A percentile compares a stretch with the other conserved stretches of the same genome.
Conservation (phyloP, 1,140 invertebrate genomes). For the Zaprionus gabonicus region DNA sequence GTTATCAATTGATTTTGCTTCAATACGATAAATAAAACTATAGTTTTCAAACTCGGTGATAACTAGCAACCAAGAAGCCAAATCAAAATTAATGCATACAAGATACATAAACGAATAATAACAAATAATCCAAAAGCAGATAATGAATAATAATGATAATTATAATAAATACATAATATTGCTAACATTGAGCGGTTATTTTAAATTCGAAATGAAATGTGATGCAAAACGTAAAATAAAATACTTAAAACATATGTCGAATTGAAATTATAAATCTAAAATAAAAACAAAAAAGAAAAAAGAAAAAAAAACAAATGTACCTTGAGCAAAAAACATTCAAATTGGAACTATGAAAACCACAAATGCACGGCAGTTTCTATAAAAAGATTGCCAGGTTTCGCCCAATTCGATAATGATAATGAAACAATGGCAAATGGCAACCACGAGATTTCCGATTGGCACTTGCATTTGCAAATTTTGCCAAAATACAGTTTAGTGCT, state of each 20-base stretch:
- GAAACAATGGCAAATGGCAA: conserved; percentile 24
- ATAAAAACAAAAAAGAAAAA: conserved; percentile 36
- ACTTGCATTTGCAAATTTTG: conserved; percentile 75
- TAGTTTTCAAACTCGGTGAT: conserved; percentile 71
- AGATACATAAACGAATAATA: conserved; percentile 31
- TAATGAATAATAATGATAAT: conserved; percentile 56
- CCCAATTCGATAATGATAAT: conserved; percentile 51
- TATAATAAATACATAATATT: conserved; percentile 50
- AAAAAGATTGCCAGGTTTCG: conserved; percentile 67
- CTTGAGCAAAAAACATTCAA: conserved; percentile 70
- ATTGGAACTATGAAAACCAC: conserved; percentile 64
- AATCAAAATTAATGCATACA: conserved; percentile 76
- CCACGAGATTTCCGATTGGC: conserved; percentile 60
- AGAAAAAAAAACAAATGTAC: conserved; percentile 71
- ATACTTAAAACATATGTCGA: conserved; percentile 58
- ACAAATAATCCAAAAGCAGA: conserved; percentile 13
- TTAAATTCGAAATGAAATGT: conserved; percentile 75
- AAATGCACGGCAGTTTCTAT: conserved; percentile 53
- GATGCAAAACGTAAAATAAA: conserved; percentile 59
- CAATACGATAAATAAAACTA: conserved; percentile 14
- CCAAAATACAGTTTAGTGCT: conserved; percentile 76
- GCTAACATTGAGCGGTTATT: conserved; percentile 55
- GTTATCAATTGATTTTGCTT: conserved; percentile 39
- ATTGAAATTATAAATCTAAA: conserved; percentile 58
- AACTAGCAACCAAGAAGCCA: conserved; percentile 73